A percentile compares a stretch with the other conserved stretches of the same genome.
phyloP scores from a whole-genome alignment of 2,797 vertebrate species.

The Buphagus erythrorhynchus region DNA sequence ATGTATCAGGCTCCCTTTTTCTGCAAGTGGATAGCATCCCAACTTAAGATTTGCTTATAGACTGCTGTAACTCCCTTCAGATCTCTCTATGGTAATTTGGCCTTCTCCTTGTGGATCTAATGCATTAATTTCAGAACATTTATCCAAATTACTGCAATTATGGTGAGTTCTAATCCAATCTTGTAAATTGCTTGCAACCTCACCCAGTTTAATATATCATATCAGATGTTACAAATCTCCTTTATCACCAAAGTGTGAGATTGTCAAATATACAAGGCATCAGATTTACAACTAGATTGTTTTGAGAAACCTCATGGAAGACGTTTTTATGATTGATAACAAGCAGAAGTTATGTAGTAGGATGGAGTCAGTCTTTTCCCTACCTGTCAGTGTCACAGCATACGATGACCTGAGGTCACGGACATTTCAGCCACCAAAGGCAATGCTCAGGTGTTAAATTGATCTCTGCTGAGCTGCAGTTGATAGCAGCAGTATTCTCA shows the following conservation, averaged over 20 bases:
- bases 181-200: background rate
- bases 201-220: background rate
- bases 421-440: background rate
- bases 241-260: background rate
- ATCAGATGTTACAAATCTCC: background rate
- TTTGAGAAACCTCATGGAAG: background rate
- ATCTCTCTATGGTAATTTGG: background rate
- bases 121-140: background rate
- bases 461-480: background rate
- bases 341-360: background rate
- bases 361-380: background rate
- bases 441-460: background rate
- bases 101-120: background rate
- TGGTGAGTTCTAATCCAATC: background rate
- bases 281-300: background rate
- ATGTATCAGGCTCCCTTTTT: background rate
- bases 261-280: background rate
- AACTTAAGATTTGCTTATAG: background rate
- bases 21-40: background rate
- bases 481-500: background rate
- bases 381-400: accelerated
- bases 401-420: background rate
- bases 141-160: background rate
- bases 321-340: background rate
- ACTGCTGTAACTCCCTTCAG: background rate